Evolutionary conservation across 92 coral and sea anemone genomes (phyloP), one percentile per base, ranked within the genome.

Genomic region (Siderastrea radians): DNA sequence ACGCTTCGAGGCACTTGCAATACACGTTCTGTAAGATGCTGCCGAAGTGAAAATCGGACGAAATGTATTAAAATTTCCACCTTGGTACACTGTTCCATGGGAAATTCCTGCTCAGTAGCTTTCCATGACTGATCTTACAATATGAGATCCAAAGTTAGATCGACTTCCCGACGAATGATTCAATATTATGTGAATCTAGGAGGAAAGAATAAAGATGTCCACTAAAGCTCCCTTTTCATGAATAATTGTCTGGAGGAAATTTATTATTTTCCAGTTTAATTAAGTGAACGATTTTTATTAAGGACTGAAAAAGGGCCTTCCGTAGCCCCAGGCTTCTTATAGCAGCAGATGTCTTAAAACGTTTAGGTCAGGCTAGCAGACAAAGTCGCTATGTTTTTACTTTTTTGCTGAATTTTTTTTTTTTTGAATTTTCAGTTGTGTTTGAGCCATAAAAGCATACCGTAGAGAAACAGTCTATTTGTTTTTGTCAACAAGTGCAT

Each of bases 1-100:
- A 59, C 58, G 83, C 72, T 62, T 64, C n/a, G 49, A 78, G 72
- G 83, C 83, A 17, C 11, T 38, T 14, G 4, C 66, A 61, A 0
- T 61, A 14, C 16, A 6, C 66, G 44, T 26, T 8, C 17, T 19
- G 47, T 66, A 17, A 66, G 12, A 66, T 67, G 12, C 72, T 7
- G 66, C 66, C 1, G 7, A 53, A 53, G 7, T 53, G 57, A 53
- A 53, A 53, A 10, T 53, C 62, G 62, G 62, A 26, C 38, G 38
- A 26, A 26, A 26, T 26, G 38, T 26, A 26, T 26, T 26, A 26
- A 26, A 26, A 26, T 26, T 26, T 26, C 38, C 38, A 26, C 38
- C 38, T 26, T 26, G 38, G 38, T 26, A 26, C 38, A 26, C 38
- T 26, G 38, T 15, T 13, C 49, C 4, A 10, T 6, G 11, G 52